A percentile compares a stretch with the other conserved stretches of the same genome.
Evolutionary conservation across 2,888 invertebrate species (phyloP).

Genomic region (Andrena camellia): DNA sequence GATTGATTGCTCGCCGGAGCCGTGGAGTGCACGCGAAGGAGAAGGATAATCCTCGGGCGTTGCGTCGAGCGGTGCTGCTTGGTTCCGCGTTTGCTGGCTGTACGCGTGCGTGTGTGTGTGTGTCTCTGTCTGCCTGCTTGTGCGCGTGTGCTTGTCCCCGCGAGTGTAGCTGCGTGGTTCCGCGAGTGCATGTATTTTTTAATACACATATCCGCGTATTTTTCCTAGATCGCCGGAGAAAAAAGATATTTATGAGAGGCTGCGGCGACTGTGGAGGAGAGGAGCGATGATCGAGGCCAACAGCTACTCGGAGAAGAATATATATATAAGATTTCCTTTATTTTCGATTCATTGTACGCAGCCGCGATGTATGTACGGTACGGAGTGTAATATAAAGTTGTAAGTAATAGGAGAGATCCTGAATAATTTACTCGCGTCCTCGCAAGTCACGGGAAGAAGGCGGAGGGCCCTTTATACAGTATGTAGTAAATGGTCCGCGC

Average conservation of each 20-base stretch:
- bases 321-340: conserved; percentile 36
- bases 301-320: conserved; percentile 10
- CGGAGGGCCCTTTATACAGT: neutral
- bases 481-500: conserved; percentile 9
- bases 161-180: conserved; percentile 60
- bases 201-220: conserved; percentile 67
- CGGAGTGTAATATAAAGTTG: conserved; percentile 68
- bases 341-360: conserved; percentile 48
- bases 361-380: conserved; percentile 48
- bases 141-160: conserved; percentile 16
- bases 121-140: neutral
- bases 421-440: conserved; percentile 74
- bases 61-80: conserved; percentile 36
- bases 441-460: conserved; percentile 8
- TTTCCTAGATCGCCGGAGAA: conserved; percentile 50
- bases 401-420: conserved; percentile 73
- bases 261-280: conserved; percentile 5
- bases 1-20: neutral
- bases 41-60: conserved; percentile 14
- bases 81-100: conserved; percentile 10
- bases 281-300: neutral
- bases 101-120: conserved; percentile 1
- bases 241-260: conserved; percentile 46
- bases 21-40: neutral
- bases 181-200: conserved; percentile 62